phyloP scores from a whole-genome alignment of 2,797 vertebrate genomes.

The Cuculus canorus region DNA sequence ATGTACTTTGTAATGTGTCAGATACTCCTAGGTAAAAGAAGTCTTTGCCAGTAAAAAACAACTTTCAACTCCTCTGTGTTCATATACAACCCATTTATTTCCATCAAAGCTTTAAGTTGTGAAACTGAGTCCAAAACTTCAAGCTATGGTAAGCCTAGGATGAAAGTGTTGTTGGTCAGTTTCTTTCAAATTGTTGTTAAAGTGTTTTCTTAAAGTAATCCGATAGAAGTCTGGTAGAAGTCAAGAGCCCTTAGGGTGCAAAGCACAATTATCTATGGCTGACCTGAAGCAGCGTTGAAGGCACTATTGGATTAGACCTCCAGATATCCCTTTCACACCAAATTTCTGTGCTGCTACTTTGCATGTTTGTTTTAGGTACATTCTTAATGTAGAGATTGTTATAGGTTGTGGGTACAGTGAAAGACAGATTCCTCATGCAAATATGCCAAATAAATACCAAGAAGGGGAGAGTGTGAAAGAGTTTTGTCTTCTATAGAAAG shows the following conservation, averaged over 20 bases:
- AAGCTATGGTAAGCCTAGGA: not conserved
- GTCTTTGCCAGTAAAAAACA: not conserved
- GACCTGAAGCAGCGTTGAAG: not conserved
- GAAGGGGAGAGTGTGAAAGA: not conserved
- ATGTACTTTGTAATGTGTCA: not conserved
- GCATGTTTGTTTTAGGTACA: not conserved
- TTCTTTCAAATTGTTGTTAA: not conserved
- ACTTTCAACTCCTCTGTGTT: not conserved
- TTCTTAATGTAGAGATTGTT: not conserved
- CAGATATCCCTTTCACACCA: not conserved
- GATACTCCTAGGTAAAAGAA: not conserved
- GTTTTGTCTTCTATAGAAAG: not conserved
- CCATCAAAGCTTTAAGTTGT: not conserved
- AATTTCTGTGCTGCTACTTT: not conserved
- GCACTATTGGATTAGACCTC: not conserved
- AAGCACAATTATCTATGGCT: not conserved
- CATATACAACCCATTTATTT: not conserved
- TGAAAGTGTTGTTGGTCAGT: not conserved
- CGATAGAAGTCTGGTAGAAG: not conserved
- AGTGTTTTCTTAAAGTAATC: not conserved
- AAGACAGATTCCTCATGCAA: not conserved
- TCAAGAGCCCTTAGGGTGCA: not conserved
- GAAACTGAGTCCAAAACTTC: not conserved
- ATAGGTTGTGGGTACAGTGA: not conserved
- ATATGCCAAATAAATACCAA: not conserved